Percentiles rank a stretch among this genome's conserved stretches.
These are phyloP conservation scores for Germaria angustata DNA, from an alignment of 2,888 invertebrate species.

Conservation along the genomic window DNA sequence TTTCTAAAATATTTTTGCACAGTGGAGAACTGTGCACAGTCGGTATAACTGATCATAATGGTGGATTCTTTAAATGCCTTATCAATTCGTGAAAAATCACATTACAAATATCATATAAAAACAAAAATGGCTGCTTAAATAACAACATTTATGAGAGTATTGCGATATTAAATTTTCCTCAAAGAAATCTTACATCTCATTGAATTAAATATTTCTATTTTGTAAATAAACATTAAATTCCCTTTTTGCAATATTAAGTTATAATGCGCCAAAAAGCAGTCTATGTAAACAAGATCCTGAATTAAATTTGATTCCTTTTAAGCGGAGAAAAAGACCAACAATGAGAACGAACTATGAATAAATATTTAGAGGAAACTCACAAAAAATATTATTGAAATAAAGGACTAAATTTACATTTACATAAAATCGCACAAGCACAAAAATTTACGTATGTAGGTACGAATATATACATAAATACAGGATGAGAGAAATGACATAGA, in stretches of 20 bases:
- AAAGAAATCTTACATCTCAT: neutral
- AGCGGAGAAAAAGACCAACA: neutral
- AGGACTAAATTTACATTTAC: conserved; percentile 43
- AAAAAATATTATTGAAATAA: conserved; percentile 40
- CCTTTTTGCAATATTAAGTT: neutral
- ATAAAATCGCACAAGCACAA: neutral
- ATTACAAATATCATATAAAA: neutral
- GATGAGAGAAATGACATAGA: neutral
- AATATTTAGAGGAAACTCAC: conserved; percentile 21
- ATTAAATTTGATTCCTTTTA: conserved; percentile 22
- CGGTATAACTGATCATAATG: too few relatives aligned
- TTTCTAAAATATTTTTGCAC: too few relatives aligned
- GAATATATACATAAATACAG: too few relatives aligned
- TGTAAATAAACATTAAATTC: too few relatives aligned
- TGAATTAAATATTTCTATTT: too few relatives aligned
- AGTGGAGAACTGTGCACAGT: too few relatives aligned
- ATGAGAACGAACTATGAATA: conserved; percentile 27
- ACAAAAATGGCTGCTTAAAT: neutral
- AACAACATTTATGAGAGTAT: neutral
- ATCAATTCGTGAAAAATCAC: too few relatives aligned
- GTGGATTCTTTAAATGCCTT: too few relatives aligned
- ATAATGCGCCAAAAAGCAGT: conserved; percentile 23
- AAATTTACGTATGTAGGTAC: too few relatives aligned
- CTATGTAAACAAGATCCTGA: conserved; percentile 44
- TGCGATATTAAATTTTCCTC: neutral